Base-by-base conservation (phyloP, 1,140 invertebrate genomes). In the Lucilia cuprina region DNA sequence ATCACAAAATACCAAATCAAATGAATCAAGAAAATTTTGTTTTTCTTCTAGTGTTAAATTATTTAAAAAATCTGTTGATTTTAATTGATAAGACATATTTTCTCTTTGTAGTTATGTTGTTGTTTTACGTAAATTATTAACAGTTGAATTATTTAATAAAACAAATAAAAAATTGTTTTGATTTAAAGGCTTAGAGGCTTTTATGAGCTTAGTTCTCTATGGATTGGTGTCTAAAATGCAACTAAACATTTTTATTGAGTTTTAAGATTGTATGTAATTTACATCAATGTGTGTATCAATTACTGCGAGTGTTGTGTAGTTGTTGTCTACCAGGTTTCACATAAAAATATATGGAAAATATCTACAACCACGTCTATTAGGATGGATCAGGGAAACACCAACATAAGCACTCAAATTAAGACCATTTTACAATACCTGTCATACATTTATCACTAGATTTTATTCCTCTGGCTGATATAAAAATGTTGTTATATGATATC, bases 1-100 rank as follows among this genome's bases (percentile, higher is more conserved):
- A 85, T 93, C 92, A 55, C 88, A 89, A 12, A 92, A 85, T 17
- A 93, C 86, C 8, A 87, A 78, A 85, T 93, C 92, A 41, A 93
- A 92, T 1, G 92, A 92, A 25, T 89, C 83, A 47, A 92, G 85
- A 83, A 93, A 92, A 0, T 87, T 47, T 14, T 86, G 60, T 0
- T 88, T 74, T 65, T 92, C 87, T 34, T 83, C 65, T 0, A 74
- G 25, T 19, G 60, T 87, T 65, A 90, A 74, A 2, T 89, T 21
- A 35, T 87, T 88, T 9, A 90, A 74, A 85, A 88, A 60, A 12
- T 55, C 4, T 13, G 17, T 55, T 17, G 50, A 14, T 0, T 8
- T 7, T 8, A 41, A 19, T 82, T 84, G 12, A 82, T 34, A 12
- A 9, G 77, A 49, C 47, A 49, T 70, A 4, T 25, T n/a, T 5